Base-by-base conservation (phyloP, 2,888 invertebrate species). In the Ophion slaviceki region DNA sequence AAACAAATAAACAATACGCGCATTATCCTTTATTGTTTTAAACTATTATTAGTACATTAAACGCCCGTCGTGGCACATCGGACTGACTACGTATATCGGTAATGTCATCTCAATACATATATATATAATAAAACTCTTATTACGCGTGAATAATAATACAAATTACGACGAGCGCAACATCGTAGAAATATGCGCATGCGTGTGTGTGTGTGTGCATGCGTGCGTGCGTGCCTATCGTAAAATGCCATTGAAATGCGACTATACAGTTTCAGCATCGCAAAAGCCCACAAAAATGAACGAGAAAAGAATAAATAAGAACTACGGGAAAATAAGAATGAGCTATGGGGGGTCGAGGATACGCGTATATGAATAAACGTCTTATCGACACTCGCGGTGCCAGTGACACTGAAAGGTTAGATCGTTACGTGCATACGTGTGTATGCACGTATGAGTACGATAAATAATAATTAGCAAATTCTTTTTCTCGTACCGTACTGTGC, bases 51-150 rank as follows among this genome's bases (percentile, higher is more conserved):
- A 45, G 64, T 75, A 62, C 32, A 8, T 64, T 67, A 77, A 28
- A 76, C 80, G 82, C 76, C 71, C 75, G 28, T 61, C 61, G 70
- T 47, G 82, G 74, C 75, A 82, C 70, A 85, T 85, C 81, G 83
- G 84, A 87, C 86, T 87, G 86, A 87, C 84, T 84, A 86, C 77
- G 82, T 85, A 79, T 85, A 86, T 66, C 77, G 83, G 85, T 71
- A 79, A 76, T 76, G 53, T 85, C 75, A 85, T 83, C 81, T 81
- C 83, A 79, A 68, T 74, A 82, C 77, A 80, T 53, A 71, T 7
- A 64, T 11, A 61, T 59, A 68, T 8, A 40, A 14, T 53, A 53
- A 4, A 32, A 17, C 17, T 53, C 1, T 53, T 53, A 53, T 53
- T 17, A 53, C 14, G 5, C 53, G 53, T 14, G 17, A 53, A 53